A percentile compares a stretch with the other conserved stretches of the same genome.
phyloP scores from a whole-genome alignment of 2,113 vertebrate genomes.

The Peucedramus taeniatus region DNA sequence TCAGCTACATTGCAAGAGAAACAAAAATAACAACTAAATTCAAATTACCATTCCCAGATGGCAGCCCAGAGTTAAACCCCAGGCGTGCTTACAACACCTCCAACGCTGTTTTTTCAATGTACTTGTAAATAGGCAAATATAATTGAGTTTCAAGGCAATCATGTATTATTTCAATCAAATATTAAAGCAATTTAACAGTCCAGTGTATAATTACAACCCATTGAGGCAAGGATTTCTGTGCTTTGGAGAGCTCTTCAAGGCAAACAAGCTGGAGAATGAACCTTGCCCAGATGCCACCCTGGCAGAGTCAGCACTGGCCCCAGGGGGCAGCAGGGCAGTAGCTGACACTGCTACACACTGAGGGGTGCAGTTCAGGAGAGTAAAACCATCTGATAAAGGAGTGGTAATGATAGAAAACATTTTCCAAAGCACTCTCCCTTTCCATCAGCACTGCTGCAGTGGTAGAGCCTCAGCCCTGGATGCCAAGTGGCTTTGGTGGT shows the following conservation, averaged over 20 bases:
- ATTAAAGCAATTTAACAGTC: neutral
- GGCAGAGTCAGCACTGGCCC: accelerated
- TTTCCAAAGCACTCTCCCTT: neutral
- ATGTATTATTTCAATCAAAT: neutral
- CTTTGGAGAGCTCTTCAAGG: neutral
- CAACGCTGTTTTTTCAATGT: neutral
- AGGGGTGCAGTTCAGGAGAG: neutral
- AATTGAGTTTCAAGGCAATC: neutral
- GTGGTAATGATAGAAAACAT: neutral
- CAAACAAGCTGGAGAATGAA: neutral
- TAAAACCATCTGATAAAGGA: neutral
- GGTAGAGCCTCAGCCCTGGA: neutral
- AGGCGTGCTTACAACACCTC: neutral
- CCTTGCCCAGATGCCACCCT: neutral
- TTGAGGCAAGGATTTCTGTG: neutral
- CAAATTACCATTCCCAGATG: neutral
- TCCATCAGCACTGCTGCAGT: neutral
- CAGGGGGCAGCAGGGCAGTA: neutral
- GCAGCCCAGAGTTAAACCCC: neutral
- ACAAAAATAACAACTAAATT: neutral
- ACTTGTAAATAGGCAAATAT: neutral
- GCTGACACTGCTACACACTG: accelerated
- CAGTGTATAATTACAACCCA: neutral
- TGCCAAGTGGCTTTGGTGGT: neutral
- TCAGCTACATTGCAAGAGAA: neutral